Base-by-base conservation (phyloP, 2,113 vertebrate species). In the Microtus richardsoni region DNA sequence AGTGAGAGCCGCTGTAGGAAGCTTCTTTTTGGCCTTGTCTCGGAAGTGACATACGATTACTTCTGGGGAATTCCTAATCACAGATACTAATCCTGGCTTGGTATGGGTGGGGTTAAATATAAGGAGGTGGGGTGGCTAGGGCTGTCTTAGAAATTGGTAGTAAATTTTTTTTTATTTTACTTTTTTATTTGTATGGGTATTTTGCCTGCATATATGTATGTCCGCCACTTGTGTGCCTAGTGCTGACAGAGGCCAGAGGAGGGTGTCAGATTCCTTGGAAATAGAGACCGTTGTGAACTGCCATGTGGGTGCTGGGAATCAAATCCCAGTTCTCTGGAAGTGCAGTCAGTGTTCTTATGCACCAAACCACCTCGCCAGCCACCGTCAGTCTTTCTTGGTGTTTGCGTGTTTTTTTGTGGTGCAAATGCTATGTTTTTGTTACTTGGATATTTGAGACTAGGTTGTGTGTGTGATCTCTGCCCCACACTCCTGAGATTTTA, bases 331-430 rank as follows among this genome's bases (percentile, higher is more conserved):
- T 3, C n/a, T 28, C 54, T 83, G 54, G 36, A 83, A 82, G 36
- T 39, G 24, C 36, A 39, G 36, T 5, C 52, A 82, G 21, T 58
- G 52, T 30, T 82, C 52, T 58, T 60, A 82, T 39, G n/a, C 36
- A 39, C 52, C 3, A 4, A 22, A 21, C 33, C 52, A 52, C 49
- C 52, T 39, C 6, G 0, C 5, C 79, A 60, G 54, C 36, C 64
- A 11, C 3, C 8, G 1, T 49, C 11, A 54, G 2, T 2, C 7
- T 75, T 60, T 70, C 21, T 75, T 41, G 7, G 0, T 14, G 2
- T 47, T 30, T 6, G 16, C 33, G 24, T 36, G 30, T 39, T 64
- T 39, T 64, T 21, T 47, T 19, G 7, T 54, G 28, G 4, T 30
- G 4, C 64, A 74, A 88, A 44, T 7, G 3, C 3, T 24, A 5